These are phyloP conservation scores for Amazona guildingii DNA, from an alignment of 2,113 vertebrate species.

Conservation along the genomic window DNA sequence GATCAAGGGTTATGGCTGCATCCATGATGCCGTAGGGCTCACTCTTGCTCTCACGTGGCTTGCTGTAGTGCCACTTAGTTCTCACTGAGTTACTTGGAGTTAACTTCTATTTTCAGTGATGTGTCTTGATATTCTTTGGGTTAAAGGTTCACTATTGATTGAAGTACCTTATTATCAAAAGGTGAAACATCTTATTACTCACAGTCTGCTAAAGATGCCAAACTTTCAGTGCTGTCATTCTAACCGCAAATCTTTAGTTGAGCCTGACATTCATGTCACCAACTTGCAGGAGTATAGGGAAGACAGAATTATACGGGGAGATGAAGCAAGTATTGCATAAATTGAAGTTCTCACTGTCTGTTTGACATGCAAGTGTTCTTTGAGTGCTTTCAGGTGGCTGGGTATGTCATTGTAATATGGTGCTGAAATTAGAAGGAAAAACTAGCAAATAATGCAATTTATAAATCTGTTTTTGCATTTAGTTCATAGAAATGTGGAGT, in stretches of 20 bases:
- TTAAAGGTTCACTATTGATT: background rate
- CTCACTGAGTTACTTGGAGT: background rate
- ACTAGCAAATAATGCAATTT: background rate
- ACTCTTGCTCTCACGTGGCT: background rate
- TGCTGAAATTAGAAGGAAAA: background rate
- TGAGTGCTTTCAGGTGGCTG: background rate
- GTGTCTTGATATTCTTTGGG: background rate
- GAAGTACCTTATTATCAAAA: constrained; percentile 30
- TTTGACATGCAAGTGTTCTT: background rate
- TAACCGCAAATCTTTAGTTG: background rate
- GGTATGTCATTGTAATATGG: background rate
- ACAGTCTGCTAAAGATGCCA: background rate
- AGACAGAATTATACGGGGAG: background rate
- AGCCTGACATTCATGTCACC: background rate
- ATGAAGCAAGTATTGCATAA: background rate
- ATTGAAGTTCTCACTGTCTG: background rate
- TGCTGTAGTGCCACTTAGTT: background rate
- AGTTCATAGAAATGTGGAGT: background rate
- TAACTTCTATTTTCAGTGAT: background rate
- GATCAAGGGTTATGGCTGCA: background rate
- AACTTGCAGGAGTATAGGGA: background rate
- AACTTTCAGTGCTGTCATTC: constrained; percentile 5
- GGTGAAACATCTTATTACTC: background rate
- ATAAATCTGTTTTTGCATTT: background rate
- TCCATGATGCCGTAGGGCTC: background rate